phyloP scores from a whole-genome alignment of 2,113 vertebrate species.

The Scytalopus superciliaris region DNA sequence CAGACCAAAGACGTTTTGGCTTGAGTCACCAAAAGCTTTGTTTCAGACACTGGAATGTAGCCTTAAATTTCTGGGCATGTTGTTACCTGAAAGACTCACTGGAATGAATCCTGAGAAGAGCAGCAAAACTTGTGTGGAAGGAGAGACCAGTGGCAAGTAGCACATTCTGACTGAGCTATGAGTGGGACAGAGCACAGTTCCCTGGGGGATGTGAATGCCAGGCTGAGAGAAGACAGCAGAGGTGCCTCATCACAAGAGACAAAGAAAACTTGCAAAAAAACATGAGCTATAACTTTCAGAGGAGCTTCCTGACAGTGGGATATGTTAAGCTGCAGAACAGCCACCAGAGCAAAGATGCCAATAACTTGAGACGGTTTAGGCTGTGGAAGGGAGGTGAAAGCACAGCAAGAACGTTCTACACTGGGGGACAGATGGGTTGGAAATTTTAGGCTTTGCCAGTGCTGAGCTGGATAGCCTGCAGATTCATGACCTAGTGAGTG shows the following conservation, averaged over 20 bases:
- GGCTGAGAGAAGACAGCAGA: background rate
- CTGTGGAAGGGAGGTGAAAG: background rate
- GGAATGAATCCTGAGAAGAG: constrained; percentile 21
- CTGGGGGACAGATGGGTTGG: background rate
- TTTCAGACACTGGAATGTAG: constrained; percentile 38
- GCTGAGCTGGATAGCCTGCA: background rate
- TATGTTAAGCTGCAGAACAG: background rate
- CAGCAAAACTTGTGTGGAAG: background rate
- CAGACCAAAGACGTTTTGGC: background rate
- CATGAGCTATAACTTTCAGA: rapidly evolving
- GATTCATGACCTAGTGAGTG: background rate
- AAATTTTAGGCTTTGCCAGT: background rate
- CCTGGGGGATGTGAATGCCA: rapidly evolving
- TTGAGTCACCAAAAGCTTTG: background rate
- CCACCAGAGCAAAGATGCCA: background rate
- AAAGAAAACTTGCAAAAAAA: background rate
- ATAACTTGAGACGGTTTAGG: background rate
- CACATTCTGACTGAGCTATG: background rate
- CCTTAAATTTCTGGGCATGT: constrained; percentile 45
- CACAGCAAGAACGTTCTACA: background rate
- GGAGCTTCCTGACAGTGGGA: background rate
- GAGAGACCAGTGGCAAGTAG: background rate
- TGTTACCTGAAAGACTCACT: constrained; percentile 15
- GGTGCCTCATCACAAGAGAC: background rate
- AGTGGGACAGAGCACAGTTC: background rate